These are phyloP conservation scores for Furcifer pardalis DNA, from an alignment of 2,797 vertebrate species.

Conservation along the genomic window DNA sequence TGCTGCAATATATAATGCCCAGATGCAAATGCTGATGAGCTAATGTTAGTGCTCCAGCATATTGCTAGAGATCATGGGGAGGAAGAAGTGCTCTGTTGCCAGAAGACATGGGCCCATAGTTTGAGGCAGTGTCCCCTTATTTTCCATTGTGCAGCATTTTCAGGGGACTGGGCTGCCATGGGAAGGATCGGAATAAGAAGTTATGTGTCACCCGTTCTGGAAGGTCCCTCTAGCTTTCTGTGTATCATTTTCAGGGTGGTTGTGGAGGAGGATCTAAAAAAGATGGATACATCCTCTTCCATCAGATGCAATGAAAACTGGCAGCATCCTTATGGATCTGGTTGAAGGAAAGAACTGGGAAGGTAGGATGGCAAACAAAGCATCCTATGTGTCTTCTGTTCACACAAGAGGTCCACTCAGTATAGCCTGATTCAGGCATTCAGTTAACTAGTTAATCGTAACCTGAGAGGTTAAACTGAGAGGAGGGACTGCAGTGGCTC, in stretches of 20 bases:
- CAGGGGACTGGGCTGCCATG: background rate
- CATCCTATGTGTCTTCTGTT: background rate
- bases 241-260: background rate
- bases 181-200: background rate
- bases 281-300: background rate
- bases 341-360: background rate
- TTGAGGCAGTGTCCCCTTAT: background rate
- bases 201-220: background rate
- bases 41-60: background rate
- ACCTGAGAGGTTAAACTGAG: too few species aligned
- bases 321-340: background rate
- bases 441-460: too few species aligned
- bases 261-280: background rate
- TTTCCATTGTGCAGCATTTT: background rate
- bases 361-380: background rate
- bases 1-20: background rate
- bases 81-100: background rate
- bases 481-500: too few species aligned
- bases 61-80: background rate
- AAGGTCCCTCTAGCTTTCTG: background rate
- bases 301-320: background rate
- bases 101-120: background rate
- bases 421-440: too few species aligned
- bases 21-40: constrained; percentile 8
- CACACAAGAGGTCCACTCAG: background rate